A percentile compares a stretch with the other conserved stretches of the same genome.
These are phyloP conservation scores for Tauraco erythrolophus DNA, from an alignment of 2,113 vertebrate species.

Conservation along the genomic window DNA sequence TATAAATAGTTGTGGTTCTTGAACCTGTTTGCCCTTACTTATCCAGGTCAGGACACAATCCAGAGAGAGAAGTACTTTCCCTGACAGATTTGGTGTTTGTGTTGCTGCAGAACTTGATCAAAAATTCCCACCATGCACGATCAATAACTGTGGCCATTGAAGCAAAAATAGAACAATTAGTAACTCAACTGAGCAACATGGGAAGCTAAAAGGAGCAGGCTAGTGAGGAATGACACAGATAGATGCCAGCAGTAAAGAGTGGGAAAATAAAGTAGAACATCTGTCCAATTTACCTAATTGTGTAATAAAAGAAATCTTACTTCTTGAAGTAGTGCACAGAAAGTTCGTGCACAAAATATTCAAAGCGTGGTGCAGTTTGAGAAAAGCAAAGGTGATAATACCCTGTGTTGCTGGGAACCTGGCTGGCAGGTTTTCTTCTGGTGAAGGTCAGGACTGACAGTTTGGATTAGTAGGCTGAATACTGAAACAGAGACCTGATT, in stretches of 20 bases:
- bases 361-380: not conserved
- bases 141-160: not conserved
- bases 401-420: not conserved
- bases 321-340: not conserved
- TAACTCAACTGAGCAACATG: not conserved
- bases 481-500: not conserved
- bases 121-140: not conserved
- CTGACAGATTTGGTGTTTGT: not conserved
- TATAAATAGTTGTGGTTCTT: not conserved
- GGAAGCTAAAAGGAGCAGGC: not conserved
- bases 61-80: not conserved
- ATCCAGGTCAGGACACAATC: not conserved
- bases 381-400: not conserved
- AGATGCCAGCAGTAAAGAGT: conserved; percentile 3
- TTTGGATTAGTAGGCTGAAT: not conserved
- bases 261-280: not conserved
- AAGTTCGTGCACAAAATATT: not conserved
- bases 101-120: not conserved
- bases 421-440: not conserved
- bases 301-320: not conserved
- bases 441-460: not conserved
- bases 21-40: accelerated
- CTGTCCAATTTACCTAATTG: conserved; percentile 17
- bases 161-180: conserved; percentile 1
- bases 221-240: not conserved